These are phyloP conservation scores for Kobus ellipsiprymnus DNA, from an alignment of 2,113 vertebrate genomes.

Conservation along the genomic window DNA sequence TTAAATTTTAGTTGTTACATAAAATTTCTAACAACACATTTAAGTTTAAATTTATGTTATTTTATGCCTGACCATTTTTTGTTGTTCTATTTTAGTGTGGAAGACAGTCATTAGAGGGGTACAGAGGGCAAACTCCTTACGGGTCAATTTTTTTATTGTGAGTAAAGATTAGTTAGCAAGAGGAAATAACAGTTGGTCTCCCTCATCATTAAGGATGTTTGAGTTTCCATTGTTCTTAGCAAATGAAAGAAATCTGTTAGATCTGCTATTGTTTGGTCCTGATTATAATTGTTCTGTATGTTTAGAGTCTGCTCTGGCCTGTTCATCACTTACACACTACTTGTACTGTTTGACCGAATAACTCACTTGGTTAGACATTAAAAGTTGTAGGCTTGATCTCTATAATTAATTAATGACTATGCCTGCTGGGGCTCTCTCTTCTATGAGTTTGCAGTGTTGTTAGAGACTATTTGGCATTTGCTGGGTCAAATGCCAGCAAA, in stretches of 20 bases:
- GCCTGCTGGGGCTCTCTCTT: background rate
- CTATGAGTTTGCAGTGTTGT: background rate
- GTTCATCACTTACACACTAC: background rate
- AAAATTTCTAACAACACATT: background rate
- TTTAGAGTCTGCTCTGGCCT: background rate
- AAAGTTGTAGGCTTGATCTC: background rate
- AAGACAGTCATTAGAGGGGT: background rate
- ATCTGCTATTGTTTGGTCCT: background rate
- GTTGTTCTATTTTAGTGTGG: background rate
- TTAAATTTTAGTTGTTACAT: slow-evolving; percentile 3
- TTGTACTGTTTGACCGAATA: background rate
- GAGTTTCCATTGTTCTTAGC: background rate
- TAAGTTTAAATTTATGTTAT: background rate
- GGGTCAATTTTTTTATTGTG: background rate
- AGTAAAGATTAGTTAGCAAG: background rate
- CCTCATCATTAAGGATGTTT: background rate
- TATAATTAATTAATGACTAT: background rate
- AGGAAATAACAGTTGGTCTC: background rate
- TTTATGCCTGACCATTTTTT: background rate
- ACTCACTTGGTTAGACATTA: background rate
- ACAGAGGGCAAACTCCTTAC: background rate
- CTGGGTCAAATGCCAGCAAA: background rate
- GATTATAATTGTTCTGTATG: background rate
- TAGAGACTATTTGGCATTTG: background rate
- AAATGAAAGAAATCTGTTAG: background rate